Percentiles rank a stretch among this genome's conserved stretches.
These are phyloP conservation scores for Mesitornis unicolor DNA, from an alignment of 2,113 vertebrate species.

Conservation along the genomic window DNA sequence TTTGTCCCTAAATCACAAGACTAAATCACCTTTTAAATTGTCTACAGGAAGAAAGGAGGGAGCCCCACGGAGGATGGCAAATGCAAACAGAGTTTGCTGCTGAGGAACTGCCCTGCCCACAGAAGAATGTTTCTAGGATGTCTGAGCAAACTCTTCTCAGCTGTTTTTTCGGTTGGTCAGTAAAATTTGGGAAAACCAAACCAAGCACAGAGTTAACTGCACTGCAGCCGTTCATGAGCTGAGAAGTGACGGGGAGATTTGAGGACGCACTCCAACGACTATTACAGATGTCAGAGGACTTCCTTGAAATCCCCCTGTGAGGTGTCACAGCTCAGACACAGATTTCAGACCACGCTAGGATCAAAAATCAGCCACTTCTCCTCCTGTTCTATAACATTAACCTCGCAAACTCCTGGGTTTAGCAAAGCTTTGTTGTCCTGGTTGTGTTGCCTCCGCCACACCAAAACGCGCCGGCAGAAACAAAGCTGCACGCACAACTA, in stretches of 20 bases:
- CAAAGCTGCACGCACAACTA: neutral
- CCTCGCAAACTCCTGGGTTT: neutral
- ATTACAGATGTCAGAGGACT: neutral
- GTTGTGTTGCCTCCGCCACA: neutral
- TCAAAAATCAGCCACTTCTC: neutral
- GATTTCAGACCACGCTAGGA: neutral
- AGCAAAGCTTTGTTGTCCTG: neutral
- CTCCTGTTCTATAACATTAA: neutral
- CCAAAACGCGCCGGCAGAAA: neutral
- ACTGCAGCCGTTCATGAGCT: accelerated
- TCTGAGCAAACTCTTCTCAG: neutral
- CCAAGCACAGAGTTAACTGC: neutral
- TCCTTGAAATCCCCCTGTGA: accelerated
- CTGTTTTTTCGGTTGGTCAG: neutral
- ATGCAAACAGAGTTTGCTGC: neutral
- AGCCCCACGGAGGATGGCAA: neutral
- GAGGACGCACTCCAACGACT: neutral
- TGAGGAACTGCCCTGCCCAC: neutral
- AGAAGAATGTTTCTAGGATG: neutral
- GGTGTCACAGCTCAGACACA: neutral
- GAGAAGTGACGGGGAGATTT: neutral
- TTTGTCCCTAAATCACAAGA: neutral
- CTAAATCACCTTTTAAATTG: neutral
- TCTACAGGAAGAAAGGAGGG: neutral
- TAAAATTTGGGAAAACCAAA: neutral